phyloP scores from a whole-genome alignment of 2,797 vertebrate species.

The Lagocephalus sceleratus region DNA sequence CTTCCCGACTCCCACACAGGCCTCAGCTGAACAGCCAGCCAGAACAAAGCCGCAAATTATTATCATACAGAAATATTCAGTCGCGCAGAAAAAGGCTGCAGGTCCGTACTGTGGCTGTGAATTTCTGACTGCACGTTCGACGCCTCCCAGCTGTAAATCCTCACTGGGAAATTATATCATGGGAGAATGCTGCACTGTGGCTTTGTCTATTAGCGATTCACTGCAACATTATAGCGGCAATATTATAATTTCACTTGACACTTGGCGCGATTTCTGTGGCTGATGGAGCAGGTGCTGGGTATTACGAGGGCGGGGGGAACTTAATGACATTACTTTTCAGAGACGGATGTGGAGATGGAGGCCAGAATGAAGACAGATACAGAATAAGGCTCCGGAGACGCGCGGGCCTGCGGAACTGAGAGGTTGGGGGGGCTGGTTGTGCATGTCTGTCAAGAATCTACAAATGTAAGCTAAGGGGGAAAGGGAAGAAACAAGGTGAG shows the following conservation, averaged over 20 bases:
- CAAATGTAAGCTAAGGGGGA: constrained; percentile 48
- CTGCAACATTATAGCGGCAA: constrained; percentile 8
- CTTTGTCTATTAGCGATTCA: constrained; percentile 19
- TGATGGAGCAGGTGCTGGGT: constrained; percentile 29
- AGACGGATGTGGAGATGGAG: constrained; percentile 11
- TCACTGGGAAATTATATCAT: constrained; percentile 23
- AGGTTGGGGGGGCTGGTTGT: constrained; percentile 31
- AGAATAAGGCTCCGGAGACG: constrained; percentile 14
- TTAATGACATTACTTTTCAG: neutral
- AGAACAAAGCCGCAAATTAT: constrained; percentile 71
- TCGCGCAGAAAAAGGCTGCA: constrained; percentile 31
- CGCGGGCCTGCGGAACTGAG: neutral
- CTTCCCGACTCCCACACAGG: constrained; percentile 54
- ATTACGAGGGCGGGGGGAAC: constrained; percentile 1
- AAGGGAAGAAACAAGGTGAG: constrained; percentile 58
- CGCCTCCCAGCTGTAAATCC: constrained; percentile 31
- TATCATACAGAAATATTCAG: constrained; percentile 54
- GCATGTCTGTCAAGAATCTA: constrained; percentile 47
- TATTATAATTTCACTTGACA: constrained; percentile 7
- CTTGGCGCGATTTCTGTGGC: neutral
- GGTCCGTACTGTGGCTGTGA: constrained; percentile 28
- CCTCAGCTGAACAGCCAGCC: constrained; percentile 52
- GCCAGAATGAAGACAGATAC: constrained; percentile 14
- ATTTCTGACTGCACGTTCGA: constrained; percentile 29
- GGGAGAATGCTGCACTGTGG: constrained; percentile 13